Evolutionary conservation across 30 jellyfish, hydroid and myxozoan genomes (phyloP), one percentile per base, ranked within the genome.

Genomic region (Pseudorhiza aurosa): DNA sequence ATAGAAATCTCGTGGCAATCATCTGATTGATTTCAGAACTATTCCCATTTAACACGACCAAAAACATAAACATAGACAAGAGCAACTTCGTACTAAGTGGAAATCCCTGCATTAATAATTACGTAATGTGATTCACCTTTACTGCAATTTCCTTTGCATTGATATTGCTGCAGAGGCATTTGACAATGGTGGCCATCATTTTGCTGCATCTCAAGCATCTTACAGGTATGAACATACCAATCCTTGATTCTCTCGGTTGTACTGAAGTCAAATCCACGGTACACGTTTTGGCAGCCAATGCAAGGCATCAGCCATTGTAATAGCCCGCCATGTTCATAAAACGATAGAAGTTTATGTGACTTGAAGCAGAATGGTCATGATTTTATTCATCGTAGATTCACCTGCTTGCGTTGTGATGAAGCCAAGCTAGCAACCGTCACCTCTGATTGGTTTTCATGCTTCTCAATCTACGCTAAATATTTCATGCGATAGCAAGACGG

Each of bases 141-240:
- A 43, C 76, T 37, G 45, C 62, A 21, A 8, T 47, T 19, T 8
- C 89, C 76, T 59, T 47, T 77, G 59, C 77, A 77, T 29, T 40
- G 89, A 46, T 47, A 77, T 19, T 19, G 67, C 76, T 77, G 89
- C 63, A 77, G 43, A 24, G 79, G 81, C 53, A 67, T 55, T 40
- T 43, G 89, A 36, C 89, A 77, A 37, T 43, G 36, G 14, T 68
- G 77, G 14, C 45, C 26, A 44, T 77, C 89, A 36, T 47, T 46
- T 42, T 77, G 72, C 44, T 77, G 89, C 82, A 62, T 77, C 65
- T 77, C 89, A 17, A 77, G 65, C 89, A 77, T 77, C 49, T 43
- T 77, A 33, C 65, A 32, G 21, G 33, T 19, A 53, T 53, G 67
- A 18, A 1, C 67, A 53, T 19, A 53, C 67, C 67, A 53, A 4